Evolutionary conservation across 2,888 invertebrate species (phyloP).

Genomic region (Nycteola revayana): DNA sequence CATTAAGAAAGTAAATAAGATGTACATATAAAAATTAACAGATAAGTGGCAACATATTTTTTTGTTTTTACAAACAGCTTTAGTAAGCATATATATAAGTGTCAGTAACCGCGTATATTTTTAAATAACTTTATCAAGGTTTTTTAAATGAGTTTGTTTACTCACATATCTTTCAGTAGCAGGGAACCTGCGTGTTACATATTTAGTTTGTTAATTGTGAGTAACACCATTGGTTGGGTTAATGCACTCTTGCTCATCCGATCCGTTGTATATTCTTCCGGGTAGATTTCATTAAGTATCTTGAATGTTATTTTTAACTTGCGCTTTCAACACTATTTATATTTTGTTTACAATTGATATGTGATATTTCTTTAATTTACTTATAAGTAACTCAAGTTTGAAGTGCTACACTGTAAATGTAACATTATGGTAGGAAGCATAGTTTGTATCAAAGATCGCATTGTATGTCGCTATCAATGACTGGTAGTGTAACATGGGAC

Average conservation of each 20-base stretch:
- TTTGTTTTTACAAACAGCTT: too few relatives aligned
- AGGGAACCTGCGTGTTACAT: constrained; percentile 52
- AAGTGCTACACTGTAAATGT: too few relatives aligned
- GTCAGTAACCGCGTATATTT: too few relatives aligned
- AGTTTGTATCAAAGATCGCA: constrained; percentile 23
- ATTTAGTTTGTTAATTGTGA: constrained; percentile 59
- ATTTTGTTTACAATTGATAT: too few relatives aligned
- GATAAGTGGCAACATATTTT: too few relatives aligned
- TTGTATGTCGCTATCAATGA: constrained; percentile 16
- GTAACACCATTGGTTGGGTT: constrained; percentile 53
- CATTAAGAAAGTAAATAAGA: too few relatives aligned
- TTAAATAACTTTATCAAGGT: too few relatives aligned
- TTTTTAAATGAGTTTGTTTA: constrained; percentile 61
- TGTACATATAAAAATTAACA: too few relatives aligned
- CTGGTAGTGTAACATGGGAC: constrained; percentile 19
- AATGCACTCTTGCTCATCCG: constrained; percentile 60
- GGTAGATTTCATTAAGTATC: constrained; percentile 45
- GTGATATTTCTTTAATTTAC: too few relatives aligned
- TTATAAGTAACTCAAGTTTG: too few relatives aligned
- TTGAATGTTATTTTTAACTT: constrained; percentile 28
- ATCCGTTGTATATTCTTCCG: constrained; percentile 49
- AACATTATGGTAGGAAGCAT: too few relatives aligned
- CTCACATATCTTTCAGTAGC: constrained; percentile 50
- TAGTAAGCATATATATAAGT: too few relatives aligned
- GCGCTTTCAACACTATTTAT: constrained; percentile 11